Conservation (phyloP, 1,140 invertebrate genomes). For the Oedothorax gibbosus region DNA sequence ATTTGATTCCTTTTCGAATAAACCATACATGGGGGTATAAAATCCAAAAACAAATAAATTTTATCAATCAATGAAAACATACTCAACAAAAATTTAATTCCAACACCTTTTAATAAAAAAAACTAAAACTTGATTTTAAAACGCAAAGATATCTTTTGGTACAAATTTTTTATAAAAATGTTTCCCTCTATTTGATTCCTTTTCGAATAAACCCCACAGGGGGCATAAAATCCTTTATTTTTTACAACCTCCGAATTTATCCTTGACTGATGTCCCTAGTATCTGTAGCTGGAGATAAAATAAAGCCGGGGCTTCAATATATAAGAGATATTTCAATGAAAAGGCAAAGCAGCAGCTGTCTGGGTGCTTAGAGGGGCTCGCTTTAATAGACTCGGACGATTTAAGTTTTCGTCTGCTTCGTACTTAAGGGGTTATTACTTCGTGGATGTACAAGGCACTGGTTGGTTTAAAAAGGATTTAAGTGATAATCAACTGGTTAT, state of each 20-base stretch:
- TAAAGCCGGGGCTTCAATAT: constrained; percentile 50
- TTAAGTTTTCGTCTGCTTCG: constrained; percentile 57
- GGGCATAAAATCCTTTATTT: constrained; percentile 60
- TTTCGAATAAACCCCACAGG: constrained; percentile 26
- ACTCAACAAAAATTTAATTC: too few species aligned
- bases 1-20: constrained; percentile 39
- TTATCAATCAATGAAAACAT: too few species aligned
- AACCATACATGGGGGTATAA: constrained; percentile 23
- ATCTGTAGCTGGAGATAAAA: constrained; percentile 59
- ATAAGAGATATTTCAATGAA: constrained; percentile 56
- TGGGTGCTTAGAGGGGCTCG: constrained; percentile 55
- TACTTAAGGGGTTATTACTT: constrained; percentile 61
- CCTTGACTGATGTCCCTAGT: constrained; percentile 51
- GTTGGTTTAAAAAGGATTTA: too few species aligned
- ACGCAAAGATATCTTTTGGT: too few species aligned
- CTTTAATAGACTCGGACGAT: constrained; percentile 61
- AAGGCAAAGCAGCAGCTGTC: constrained; percentile 46
- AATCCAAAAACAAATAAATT: constrained; percentile 13
- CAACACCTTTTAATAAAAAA: too few species aligned
- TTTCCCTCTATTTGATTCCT: constrained; percentile 11
- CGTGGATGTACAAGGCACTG: constrained; percentile 49
- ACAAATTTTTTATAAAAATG: too few species aligned
- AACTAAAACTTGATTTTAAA: too few species aligned
- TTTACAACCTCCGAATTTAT: constrained; percentile 60
- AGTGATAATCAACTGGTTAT: too few species aligned